These are phyloP conservation scores for Acipenser ruthenus DNA, from an alignment of 2,797 vertebrate genomes.

Conservation along the genomic window DNA sequence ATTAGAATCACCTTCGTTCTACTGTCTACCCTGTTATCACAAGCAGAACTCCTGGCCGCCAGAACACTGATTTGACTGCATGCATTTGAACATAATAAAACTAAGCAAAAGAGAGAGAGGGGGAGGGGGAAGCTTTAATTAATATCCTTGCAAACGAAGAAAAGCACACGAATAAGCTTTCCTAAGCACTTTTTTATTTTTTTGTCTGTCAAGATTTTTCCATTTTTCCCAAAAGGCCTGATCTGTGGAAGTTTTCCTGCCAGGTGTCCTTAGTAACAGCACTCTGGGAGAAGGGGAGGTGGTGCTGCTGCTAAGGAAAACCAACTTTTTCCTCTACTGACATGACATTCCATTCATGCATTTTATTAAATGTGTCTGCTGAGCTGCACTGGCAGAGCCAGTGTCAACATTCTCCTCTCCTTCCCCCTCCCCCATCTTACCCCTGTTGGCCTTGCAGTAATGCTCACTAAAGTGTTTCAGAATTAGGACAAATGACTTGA, in stretches of 20 bases:
- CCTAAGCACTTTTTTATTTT: not conserved
- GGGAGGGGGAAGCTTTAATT: not conserved
- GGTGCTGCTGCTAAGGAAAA: not conserved
- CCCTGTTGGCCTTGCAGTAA: not conserved
- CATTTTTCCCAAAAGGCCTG: not conserved
- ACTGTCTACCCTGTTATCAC: not conserved
- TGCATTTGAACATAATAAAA: not conserved
- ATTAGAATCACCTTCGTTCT: slow-evolving; percentile 1
- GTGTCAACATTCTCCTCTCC: not conserved
- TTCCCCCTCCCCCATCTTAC: not conserved
- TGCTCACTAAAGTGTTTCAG: not conserved
- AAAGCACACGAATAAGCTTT: too few relatives aligned
- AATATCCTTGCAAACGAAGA: too few relatives aligned
- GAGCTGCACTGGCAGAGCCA: too few relatives aligned
- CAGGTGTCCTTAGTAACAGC: not conserved
- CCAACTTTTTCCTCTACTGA: not conserved
- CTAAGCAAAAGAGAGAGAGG: not conserved
- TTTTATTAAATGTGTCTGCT: not conserved
- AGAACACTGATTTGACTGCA: not conserved
- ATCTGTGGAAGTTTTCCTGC: not conserved
- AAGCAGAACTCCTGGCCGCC: slow-evolving; percentile 1
- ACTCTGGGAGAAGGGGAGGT: not conserved
- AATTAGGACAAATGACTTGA: not conserved
- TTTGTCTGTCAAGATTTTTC: not conserved
- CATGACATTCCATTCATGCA: not conserved